phyloP scores from a whole-genome alignment of 2,113 vertebrate species.

The Etheostoma spectabile region DNA sequence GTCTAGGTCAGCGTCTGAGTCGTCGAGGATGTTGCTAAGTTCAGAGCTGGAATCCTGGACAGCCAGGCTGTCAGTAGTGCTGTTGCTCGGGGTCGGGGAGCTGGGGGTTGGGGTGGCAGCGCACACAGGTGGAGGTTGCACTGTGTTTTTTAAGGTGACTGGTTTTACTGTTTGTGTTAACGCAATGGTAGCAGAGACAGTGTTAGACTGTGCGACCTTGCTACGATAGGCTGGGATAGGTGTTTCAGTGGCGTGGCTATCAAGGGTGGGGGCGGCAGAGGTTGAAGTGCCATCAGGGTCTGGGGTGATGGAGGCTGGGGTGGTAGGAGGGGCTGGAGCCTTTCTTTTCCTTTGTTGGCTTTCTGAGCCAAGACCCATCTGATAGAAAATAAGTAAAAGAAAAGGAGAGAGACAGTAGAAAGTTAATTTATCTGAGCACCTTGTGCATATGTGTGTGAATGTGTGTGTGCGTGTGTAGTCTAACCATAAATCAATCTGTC shows the following conservation, averaged over 20 bases:
- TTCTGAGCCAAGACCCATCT: conserved; percentile 85
- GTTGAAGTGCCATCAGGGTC: conserved; percentile 52
- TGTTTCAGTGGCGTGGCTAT: conserved; percentile 29
- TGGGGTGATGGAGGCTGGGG: conserved; percentile 53
- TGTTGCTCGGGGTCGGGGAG: conserved; percentile 78
- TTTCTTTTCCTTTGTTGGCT: conserved; percentile 91
- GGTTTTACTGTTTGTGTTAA: conserved; percentile 39
- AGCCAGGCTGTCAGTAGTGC: conserved; percentile 65
- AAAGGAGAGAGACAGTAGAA: conserved; percentile 36
- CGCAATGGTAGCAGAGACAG: conserved; percentile 29
- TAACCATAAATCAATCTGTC: conserved; percentile 62
- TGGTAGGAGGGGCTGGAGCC: conserved; percentile 87
- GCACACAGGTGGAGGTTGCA: conserved; percentile 30
- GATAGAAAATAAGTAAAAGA: conserved; percentile 40
- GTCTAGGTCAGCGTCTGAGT: conserved; percentile 86
- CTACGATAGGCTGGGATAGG: conserved; percentile 36
- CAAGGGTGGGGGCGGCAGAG: conserved; percentile 41
- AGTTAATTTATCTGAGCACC: conserved; percentile 49
- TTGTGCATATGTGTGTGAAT: conserved; percentile 29
- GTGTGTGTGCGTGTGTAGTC: conserved; percentile 32
- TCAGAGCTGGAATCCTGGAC: conserved; percentile 86
- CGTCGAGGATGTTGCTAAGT: conserved; percentile 85
- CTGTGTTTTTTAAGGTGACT: conserved; percentile 11
- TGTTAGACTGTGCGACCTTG: conserved; percentile 44
- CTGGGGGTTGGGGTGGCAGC: conserved; percentile 79